Conservation (phyloP, 2,113 vertebrate genomes). For the Synodontis membranacea region DNA sequence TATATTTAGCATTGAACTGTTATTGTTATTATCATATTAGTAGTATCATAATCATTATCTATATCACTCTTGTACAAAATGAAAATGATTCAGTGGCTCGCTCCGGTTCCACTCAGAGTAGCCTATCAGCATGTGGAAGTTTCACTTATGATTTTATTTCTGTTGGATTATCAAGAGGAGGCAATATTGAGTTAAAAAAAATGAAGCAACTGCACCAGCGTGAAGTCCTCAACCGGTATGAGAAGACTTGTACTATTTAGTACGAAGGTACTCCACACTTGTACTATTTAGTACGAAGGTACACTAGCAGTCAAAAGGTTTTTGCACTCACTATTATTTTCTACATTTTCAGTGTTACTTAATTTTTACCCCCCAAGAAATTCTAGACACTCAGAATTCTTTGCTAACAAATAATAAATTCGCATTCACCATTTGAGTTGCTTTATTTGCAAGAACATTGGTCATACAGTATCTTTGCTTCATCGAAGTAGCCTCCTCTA, state of each 20-base stretch:
- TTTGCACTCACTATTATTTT: too few relatives aligned
- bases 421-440: too few relatives aligned
- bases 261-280: too few relatives aligned
- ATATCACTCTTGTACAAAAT: background rate
- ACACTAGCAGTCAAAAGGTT: too few relatives aligned
- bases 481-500: too few relatives aligned
- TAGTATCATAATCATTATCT: background rate
- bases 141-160: background rate
- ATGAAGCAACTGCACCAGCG: background rate
- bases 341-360: too few relatives aligned
- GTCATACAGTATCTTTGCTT: too few relatives aligned
- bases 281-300: background rate
- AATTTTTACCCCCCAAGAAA: too few relatives aligned
- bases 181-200: background rate
- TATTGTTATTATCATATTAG: conserved; percentile 7
- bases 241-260: too few relatives aligned
- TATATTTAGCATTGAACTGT: conserved; percentile 5
- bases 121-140: background rate
- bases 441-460: too few relatives aligned
- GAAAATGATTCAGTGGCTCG: background rate
- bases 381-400: too few relatives aligned
- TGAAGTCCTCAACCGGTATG: background rate
- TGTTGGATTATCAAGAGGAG: background rate
- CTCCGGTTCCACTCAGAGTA: background rate
- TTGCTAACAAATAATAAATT: too few relatives aligned